Conservation (phyloP, 2,888 invertebrate genomes). For the Anticlea derivata region DNA sequence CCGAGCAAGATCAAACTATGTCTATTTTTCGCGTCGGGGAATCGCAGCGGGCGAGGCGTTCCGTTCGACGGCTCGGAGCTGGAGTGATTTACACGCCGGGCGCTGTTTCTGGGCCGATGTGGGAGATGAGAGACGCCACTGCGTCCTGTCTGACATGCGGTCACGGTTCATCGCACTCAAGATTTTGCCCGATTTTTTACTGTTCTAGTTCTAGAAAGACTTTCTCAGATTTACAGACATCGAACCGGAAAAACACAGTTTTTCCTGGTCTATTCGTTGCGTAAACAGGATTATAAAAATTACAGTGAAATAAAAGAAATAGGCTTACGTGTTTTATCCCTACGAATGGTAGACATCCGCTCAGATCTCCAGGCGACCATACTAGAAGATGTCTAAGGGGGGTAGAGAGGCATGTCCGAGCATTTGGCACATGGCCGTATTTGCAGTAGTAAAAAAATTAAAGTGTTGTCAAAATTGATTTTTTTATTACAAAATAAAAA, state of each 20-base stretch:
- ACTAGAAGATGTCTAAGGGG: too few species aligned
- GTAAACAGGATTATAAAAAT: too few species aligned
- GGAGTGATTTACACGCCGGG: slow-evolving; percentile 72
- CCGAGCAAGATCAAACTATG: slow-evolving; percentile 71
- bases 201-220: slow-evolving; percentile 1
- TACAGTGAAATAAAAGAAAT: too few species aligned
- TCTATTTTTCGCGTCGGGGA: slow-evolving; percentile 77
- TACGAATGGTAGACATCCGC: too few species aligned
- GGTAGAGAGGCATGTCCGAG: too few species aligned
- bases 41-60: slow-evolving; percentile 56
- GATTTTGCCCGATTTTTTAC: slow-evolving; percentile 24
- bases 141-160: slow-evolving; percentile 42
- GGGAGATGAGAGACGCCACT: slow-evolving; percentile 61
- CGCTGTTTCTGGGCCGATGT: slow-evolving; percentile 74
- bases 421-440: too few species aligned
- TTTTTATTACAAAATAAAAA: slow-evolving; percentile 10
- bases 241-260: slow-evolving; percentile 1
- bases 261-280: not conserved
- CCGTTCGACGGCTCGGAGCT: slow-evolving; percentile 62
- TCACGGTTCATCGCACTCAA: slow-evolving; percentile 65
- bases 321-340: too few species aligned
- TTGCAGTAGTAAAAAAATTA: too few species aligned
- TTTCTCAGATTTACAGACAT: slow-evolving; percentile 8
- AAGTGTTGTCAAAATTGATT: slow-evolving; percentile 1
- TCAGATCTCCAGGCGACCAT: too few species aligned